Conservation (phyloP, 2,888 invertebrate species). For the Lymantria monacha region DNA sequence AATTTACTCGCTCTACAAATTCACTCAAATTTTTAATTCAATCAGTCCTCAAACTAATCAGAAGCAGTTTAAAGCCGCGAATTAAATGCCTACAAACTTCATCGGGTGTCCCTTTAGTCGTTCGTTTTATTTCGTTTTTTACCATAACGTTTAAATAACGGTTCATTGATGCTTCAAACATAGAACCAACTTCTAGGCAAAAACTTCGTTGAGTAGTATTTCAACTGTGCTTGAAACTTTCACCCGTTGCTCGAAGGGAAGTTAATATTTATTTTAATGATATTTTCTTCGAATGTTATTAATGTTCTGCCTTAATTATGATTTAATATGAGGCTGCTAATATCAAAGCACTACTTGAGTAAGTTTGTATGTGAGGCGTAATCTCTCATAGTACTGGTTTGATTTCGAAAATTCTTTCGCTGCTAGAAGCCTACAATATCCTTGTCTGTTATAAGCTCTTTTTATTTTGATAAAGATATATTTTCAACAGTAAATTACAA, state of each 20-base stretch:
- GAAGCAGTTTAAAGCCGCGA: not conserved
- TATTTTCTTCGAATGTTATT: not conserved
- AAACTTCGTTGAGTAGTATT: not conserved
- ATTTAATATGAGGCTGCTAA: no score
- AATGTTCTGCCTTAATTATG: no score
- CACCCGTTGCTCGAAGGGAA: not conserved
- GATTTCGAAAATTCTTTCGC: no score
- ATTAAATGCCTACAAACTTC: conserved; percentile 1
- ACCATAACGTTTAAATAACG: not conserved
- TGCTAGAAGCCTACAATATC: no score
- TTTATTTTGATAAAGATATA: no score
- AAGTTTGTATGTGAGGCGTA: no score
- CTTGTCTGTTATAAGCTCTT: no score
- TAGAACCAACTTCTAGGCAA: not conserved
- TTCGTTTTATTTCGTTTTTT: not conserved
- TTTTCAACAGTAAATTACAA: no score
- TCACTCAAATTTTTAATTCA: conserved; percentile 12
- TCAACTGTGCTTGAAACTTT: not conserved
- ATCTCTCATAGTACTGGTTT: no score
- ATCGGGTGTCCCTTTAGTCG: not conserved
- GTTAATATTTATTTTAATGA: not conserved
- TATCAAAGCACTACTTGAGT: no score
- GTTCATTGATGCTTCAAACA: not conserved
- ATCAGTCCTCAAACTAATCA: not conserved
- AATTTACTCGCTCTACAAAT: not conserved